Evolutionary conservation across 2,888 invertebrate species (phyloP).

Genomic region (Cyclophora punctaria): DNA sequence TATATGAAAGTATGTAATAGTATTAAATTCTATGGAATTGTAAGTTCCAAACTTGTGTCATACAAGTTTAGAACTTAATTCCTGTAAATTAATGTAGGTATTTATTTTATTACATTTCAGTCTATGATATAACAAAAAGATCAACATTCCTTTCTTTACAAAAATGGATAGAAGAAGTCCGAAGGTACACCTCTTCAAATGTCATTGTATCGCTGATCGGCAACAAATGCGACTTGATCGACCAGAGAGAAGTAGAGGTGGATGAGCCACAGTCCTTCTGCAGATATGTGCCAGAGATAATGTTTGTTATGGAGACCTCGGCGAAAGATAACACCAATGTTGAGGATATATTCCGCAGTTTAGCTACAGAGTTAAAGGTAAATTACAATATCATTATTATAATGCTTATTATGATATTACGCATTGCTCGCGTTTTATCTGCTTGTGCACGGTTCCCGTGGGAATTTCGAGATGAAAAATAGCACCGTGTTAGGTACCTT

Average conservation of each 20-base stretch:
- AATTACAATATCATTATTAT: background rate
- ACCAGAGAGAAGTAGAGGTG: conserved; percentile 87
- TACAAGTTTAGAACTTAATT: too few species aligned
- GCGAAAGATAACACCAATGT: conserved; percentile 94
- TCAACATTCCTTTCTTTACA: conserved; percentile 93
- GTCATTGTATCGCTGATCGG: conserved; percentile 94
- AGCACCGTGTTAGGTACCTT: too few species aligned
- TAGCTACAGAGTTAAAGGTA: conserved; percentile 91
- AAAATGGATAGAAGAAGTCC: conserved; percentile 97
- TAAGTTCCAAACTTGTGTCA: too few species aligned
- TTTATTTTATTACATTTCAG: conserved; percentile 64
- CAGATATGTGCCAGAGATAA: conserved; percentile 88
- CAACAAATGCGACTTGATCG: conserved; percentile 91
- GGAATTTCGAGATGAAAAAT: too few species aligned
- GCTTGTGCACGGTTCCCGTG: too few species aligned
- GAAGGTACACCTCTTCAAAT: conserved; percentile 93
- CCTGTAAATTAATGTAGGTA: too few species aligned
- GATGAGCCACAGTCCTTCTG: conserved; percentile 92
- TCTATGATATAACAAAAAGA: conserved; percentile 95
- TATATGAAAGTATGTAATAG: too few species aligned
- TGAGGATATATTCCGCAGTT: conserved; percentile 88
- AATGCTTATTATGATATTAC: too few species aligned
- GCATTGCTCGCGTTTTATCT: too few species aligned
- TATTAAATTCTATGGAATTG: too few species aligned
- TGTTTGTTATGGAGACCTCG: conserved; percentile 91